Evolutionary conservation across 2,797 vertebrate species (phyloP).

Genomic region (Decapterus maruadsi): DNA sequence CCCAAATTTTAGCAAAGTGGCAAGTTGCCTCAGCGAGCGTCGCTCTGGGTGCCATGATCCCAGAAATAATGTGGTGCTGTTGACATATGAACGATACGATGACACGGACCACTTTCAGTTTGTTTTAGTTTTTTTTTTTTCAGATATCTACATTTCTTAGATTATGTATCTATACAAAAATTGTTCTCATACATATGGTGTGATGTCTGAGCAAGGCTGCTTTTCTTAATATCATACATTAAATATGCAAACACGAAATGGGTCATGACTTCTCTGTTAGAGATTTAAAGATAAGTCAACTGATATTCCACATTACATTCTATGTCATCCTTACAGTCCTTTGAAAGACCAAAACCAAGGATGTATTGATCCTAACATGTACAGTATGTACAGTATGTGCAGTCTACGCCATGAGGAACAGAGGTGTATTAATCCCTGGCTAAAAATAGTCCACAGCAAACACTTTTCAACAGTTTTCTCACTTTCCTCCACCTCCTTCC

Average conservation of each 20-base stretch:
- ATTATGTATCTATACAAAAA: neutral
- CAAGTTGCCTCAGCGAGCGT: neutral
- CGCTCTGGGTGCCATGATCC: neutral
- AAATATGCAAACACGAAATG: neutral
- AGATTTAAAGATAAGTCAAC: neutral
- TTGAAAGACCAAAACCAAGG: neutral
- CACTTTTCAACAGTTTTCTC: neutral
- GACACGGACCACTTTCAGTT: neutral
- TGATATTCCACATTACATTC: neutral
- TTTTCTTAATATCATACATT: neutral
- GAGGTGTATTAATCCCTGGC: neutral
- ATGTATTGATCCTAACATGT: neutral
- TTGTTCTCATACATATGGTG: neutral
- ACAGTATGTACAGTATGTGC: neutral
- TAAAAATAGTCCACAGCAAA: neutral
- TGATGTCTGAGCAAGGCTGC: neutral
- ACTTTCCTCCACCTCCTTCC: neutral
- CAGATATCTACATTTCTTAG: neutral
- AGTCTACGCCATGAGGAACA: neutral
- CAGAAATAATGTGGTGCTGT: neutral
- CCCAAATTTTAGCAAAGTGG: slow-evolving; percentile 3
- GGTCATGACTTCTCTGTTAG: neutral
- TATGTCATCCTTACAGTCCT: neutral
- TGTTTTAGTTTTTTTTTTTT: too few species aligned
- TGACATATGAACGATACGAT: neutral